A percentile compares a stretch with the other conserved stretches of the same genome.
Evolutionary conservation across 2,888 invertebrate species (phyloP).

Genomic region (Octonoba sinensis): DNA sequence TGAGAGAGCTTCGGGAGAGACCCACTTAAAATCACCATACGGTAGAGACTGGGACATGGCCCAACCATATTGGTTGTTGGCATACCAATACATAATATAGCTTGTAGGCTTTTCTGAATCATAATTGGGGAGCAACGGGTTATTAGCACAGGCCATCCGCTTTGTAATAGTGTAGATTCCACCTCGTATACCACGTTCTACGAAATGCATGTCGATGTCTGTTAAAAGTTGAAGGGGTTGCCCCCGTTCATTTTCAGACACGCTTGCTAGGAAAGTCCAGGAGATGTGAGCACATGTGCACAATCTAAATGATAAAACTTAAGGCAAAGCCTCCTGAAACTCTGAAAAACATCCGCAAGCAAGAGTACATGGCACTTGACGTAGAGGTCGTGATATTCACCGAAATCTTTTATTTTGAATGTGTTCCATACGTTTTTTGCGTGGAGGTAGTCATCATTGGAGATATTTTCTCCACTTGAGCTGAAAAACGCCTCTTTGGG

Average conservation of each 20-base stretch:
- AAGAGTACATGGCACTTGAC: constrained; percentile 3
- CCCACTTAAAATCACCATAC: neutral
- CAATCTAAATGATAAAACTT: constrained; percentile 67
- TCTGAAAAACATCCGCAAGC: neutral
- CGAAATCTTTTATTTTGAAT: constrained; percentile 1
- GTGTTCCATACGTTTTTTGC: neutral
- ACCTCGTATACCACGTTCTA: constrained; percentile 67
- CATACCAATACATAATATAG: constrained; percentile 68
- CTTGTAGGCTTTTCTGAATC: neutral
- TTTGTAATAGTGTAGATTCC: constrained; percentile 21
- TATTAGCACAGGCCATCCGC: constrained; percentile 32
- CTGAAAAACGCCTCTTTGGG: constrained; percentile 65
- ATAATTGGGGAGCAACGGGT: constrained; percentile 23
- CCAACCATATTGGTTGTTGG: constrained; percentile 63
- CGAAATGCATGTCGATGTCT: constrained; percentile 59
- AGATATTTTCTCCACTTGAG: constrained; percentile 67
- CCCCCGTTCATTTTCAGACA: constrained; percentile 66
- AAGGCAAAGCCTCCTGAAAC: constrained; percentile 67
- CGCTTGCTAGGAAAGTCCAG: constrained; percentile 69
- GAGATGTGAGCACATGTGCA: constrained; percentile 66
- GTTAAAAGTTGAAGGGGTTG: constrained; percentile 67
- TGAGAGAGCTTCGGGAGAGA: too few species aligned
- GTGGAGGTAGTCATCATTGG: neutral
- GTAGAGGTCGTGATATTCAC: constrained; percentile 11
- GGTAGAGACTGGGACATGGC: constrained; percentile 7